Base-by-base conservation (phyloP, 2,888 invertebrate species). In the Parascotia fuliginaria region DNA sequence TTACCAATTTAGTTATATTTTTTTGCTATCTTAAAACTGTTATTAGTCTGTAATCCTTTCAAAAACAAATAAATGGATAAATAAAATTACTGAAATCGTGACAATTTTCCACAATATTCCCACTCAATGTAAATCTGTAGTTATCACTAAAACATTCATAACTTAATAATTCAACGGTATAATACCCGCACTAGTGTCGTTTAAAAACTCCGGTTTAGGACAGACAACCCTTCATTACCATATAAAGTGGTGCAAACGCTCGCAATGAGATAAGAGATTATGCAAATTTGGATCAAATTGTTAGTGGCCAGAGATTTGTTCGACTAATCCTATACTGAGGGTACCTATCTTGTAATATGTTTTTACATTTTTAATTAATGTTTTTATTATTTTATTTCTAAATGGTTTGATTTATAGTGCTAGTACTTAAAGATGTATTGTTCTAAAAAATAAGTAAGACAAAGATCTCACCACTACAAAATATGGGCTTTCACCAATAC, bases 181-280 rank as follows among this genome's bases (percentile, higher is more conserved):
- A 50, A 34, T 15, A 47, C 60, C 49, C 32, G 28, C 51, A 44
- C 52, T 49, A 49, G 52, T 43, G 50, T 27, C 46, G 27, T 55
- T 55, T 46, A 55, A 55, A 55, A 55, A 55, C 42, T 36, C 45
- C 51, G 36, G 61, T 66, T 63, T 42, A 64, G 55, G 65, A 47
- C 40, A 43, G 29, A 44, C 45, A 46, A 57, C 73, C 77, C 81
- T 79, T 81, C 78, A 87, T 88, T 86, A 85, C 70, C 85, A 85
- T 85, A 83, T 84, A 81, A 84, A 87, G 84, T 83, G 83, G 72
- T 77, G 73, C 75, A 73, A 77, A 76, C 75, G 80, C 70, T 67
- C 65, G 67, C 69, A 70, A 74, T 65, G 55, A 50, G 55, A 55
- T 55, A 55, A 55, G 55, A 46, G 55, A 55, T 55, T 55, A 55